Percentiles rank a stretch among this genome's conserved stretches.
Evolutionary conservation across 2,797 vertebrate genomes (phyloP).

Genomic region (Pseudocheirus occidentalis): DNA sequence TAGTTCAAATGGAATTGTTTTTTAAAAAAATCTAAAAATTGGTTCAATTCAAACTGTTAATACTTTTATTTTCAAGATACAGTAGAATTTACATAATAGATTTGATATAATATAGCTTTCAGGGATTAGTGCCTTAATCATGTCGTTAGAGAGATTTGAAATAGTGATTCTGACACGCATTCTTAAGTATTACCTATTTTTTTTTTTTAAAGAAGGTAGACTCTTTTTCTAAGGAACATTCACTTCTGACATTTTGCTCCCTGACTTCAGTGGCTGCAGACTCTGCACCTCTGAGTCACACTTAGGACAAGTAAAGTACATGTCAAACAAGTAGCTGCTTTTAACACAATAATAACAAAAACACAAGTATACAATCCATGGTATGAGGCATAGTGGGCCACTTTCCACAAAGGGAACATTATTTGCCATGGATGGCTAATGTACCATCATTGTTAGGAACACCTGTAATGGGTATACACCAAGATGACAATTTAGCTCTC

Average conservation of each 20-base stretch:
- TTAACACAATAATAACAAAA: constrained; percentile 98
- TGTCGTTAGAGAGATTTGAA: constrained; percentile 42
- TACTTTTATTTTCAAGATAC: not conserved
- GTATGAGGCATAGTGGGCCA: constrained; percentile 98
- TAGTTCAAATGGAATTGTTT: constrained; percentile 47
- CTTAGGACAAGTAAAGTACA: constrained; percentile 91
- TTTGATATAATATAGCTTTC: constrained; percentile 38
- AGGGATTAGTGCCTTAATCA: constrained; percentile 44
- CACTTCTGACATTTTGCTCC: constrained; percentile 87
- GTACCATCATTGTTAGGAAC: constrained; percentile 65
- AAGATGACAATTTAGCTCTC: constrained; percentile 85
- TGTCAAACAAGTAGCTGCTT: constrained; percentile 90
- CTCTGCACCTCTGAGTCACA: constrained; percentile 88
- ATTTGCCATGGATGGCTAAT: constrained; percentile 75
- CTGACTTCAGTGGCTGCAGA: constrained; percentile 87
- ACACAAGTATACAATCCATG: constrained; percentile 92
- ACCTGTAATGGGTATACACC: constrained; percentile 81
- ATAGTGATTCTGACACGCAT: not conserved
- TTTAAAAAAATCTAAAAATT: constrained; percentile 14
- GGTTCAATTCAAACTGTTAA: not conserved
- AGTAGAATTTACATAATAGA: constrained; percentile 31
- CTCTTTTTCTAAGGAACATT: constrained; percentile 60
- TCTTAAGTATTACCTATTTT: constrained; percentile 25
- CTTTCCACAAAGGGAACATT: constrained; percentile 93
- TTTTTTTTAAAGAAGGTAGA: not conserved